Evolutionary conservation across 2,888 invertebrate genomes (phyloP), one percentile per base, ranked within the genome.

Genomic region (Aporophyla lueneburgensis): DNA sequence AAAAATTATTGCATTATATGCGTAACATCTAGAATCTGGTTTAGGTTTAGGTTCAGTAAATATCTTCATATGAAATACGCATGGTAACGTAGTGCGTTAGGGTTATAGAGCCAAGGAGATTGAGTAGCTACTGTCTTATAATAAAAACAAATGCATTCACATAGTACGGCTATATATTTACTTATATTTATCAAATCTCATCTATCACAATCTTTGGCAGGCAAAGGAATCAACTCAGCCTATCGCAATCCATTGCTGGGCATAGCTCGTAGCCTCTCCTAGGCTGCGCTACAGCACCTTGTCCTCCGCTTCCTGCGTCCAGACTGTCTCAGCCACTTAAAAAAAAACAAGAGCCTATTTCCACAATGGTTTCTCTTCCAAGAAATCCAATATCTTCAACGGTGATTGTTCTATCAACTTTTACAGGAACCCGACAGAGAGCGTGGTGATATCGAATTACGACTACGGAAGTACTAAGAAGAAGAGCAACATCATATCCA

Each of bases 361-460:
- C 43, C 12, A n/a, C 54, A 14, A n/a, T 16, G 9, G 3, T 33
- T 21, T 56, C 7, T 43, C 4, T 5, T 40, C 21, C 16, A 16
- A 56, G 27, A 68, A 72, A 74, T 54, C 59, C 53, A 71, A 21
- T 61, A 80, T 82, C 86, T 91, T 87, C 89, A 89, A 89, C 91
- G 86, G 90, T 93, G 90, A 94, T 91, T 90, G 90, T 92, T 93
- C 92, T 92, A 90, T 91, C 90, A 93, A 93, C 92, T 87, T 86
- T 93, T 93, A 71, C 95, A 96, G 96, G 93, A 96, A 96, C 81
- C 94, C 95, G 46, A 95, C 96, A 93, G 96, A 96, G 88, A 96
- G 96, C 86, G 95, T 96, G 74, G 96, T 96, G 85, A 96, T 96
- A 86, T 96, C 96, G 61, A 96, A 96, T 91, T 96, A 96, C 93